Base-by-base conservation (phyloP, 2,888 invertebrate species). In the Microctonus hyperodae region DNA sequence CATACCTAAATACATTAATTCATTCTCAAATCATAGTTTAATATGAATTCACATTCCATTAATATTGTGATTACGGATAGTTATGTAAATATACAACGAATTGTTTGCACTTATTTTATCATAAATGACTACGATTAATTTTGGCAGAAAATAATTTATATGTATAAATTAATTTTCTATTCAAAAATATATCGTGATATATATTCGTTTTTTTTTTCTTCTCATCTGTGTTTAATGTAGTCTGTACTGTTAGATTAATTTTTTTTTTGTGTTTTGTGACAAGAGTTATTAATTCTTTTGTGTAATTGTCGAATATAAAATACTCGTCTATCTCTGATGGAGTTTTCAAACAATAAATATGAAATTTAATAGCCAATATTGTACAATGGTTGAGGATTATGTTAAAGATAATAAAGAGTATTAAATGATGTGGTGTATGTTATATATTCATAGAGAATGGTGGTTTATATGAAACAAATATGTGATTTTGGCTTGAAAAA, bases 351-450 rank as follows among this genome's bases (percentile, higher is more conserved):
- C 44, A 37, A 37, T n/a, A n/a, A 22, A 37, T 6, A 37, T 37
- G n/a, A 22, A 51, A 44, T 16, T 7, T 44, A 44, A 44, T 44
- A 16, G 44, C 44, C 1, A 44, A 44, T n/a, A 51, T 33, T 37
- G 69, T 63, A 60, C 59, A 69, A 35, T 69, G 64, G 71, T 71
- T 37, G 35, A 51, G 67, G 66, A 53, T 76, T 75, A 69, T 72
- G 79, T 81, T 82, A 80, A 80, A 79, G 76, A 77, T 81, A 74
- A 79, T 78, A 73, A 75, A 76, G 79, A 81, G 80, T 82, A 83
- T 81, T 82, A 80, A 78, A 76, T 77, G 76, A 81, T 70, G 69
- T 81, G 78, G 69, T 81, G 78, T 80, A 79, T 76, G 79, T 81
- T 81, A 78, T 79, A 77, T 79, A 79, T 80, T 77, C 79, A 81